phyloP scores from a whole-genome alignment of 2,113 vertebrate genomes.

The Anhinga anhinga region DNA sequence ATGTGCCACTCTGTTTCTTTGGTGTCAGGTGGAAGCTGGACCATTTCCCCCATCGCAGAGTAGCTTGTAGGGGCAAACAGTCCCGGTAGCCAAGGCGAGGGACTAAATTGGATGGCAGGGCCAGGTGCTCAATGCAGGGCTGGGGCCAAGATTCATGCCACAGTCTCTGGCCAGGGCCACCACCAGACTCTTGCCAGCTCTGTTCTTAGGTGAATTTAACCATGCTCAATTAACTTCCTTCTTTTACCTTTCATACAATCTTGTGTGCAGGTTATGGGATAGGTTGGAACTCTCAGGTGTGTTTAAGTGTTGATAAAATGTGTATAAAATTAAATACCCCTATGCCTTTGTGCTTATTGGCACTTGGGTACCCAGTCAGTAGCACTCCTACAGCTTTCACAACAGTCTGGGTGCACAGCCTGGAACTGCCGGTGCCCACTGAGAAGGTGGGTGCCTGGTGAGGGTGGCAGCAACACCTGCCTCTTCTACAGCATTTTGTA shows the following conservation, averaged over 20 bases:
- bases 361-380: not conserved
- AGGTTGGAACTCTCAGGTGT: not conserved
- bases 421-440: accelerated
- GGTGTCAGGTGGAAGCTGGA: accelerated
- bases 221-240: not conserved
- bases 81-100: not conserved
- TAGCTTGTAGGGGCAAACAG: not conserved
- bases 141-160: accelerated
- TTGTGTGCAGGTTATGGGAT: not conserved
- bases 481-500: not conserved
- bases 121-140: not conserved
- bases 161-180: not conserved
- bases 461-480: not conserved
- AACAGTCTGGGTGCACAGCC: too few species aligned
- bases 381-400: not conserved
- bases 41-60: accelerated
- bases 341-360: not conserved
- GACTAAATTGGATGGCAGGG: not conserved
- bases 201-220: not conserved
- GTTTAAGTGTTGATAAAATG: not conserved
- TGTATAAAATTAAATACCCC: not conserved
- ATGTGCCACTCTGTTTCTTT: accelerated
- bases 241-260: not conserved
- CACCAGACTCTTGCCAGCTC: not conserved
- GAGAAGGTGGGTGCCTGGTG: not conserved